Evolutionary conservation across 2,888 invertebrate genomes (phyloP), one percentile per base, ranked within the genome.

Genomic region (Melanargia galathea): DNA sequence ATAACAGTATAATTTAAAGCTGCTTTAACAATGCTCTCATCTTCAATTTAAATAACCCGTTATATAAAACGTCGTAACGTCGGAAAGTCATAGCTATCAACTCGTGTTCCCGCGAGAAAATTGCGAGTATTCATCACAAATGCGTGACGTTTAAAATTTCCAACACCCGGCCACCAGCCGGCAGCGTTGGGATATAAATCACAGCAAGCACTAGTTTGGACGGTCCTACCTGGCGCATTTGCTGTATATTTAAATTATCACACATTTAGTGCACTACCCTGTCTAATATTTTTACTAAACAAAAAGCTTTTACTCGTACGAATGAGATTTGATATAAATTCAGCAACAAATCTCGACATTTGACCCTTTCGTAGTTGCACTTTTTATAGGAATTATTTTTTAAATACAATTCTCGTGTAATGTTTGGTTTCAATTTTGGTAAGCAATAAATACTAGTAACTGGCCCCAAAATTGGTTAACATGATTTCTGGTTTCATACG

Each of bases 61-160:
- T 63, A 62, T 64, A 75, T 70, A 81, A 81, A 81, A 73, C 66
- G 70, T 67, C 68, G 64, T 63, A 69, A 68, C 70, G 73, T 71
- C 71, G 71, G 70, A 67, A 71, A 82, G 79, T 80, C 77, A 77
- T 71, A 78, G 79, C 75, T 83, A 86, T 86, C 82, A 76, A 78
- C 71, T 71, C 73, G 75, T 76, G 81, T 78, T 83, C 82, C 82
- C 81, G 80, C 78, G 84, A 86, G 88, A 88, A 88, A 87, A 90
- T 88, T 87, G 87, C 84, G 80, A 83, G 84, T 85, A 89, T 90
- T 87, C 87, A 90, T 90, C 88, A 90, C 86, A 85, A 78, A 88
- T 83, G 84, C 83, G 84, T 88, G 89, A 90, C 90, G 84, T 88
- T 88, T 87, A 86, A 88, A 89, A 89, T 86, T 87, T 86, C 85